These are phyloP conservation scores for Smutsia temminckii DNA, from an alignment of 2,797 vertebrate species.

Conservation along the genomic window DNA sequence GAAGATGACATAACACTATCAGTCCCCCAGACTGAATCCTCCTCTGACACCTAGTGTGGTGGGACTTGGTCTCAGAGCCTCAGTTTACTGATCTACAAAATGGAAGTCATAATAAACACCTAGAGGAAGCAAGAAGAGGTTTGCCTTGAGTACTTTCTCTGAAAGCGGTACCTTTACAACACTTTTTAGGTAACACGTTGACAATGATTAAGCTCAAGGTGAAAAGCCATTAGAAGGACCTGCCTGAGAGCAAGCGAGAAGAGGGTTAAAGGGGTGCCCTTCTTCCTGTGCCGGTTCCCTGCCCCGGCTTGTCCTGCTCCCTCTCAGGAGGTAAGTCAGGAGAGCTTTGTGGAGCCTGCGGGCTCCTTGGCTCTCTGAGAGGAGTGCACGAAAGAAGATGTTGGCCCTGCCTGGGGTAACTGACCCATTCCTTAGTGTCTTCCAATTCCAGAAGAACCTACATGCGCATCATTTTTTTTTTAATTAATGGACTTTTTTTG, in stretches of 20 bases:
- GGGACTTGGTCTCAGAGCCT: not conserved
- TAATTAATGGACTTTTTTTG: not conserved
- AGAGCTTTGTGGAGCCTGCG: not conserved
- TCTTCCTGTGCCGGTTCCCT: not conserved
- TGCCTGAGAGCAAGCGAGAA: not conserved
- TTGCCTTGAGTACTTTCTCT: not conserved
- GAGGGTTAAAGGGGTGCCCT: fast-evolving
- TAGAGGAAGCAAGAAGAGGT: not conserved
- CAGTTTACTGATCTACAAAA: not conserved
- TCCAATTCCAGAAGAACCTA: not conserved
- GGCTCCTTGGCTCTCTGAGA: not conserved
- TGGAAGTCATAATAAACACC: not conserved
- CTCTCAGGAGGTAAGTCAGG: not conserved
- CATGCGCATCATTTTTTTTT: not conserved
- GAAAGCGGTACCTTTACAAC: not conserved
- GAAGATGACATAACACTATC: fast-evolving
- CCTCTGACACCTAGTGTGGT: not conserved
- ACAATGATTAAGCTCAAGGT: not conserved
- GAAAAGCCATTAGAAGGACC: not conserved
- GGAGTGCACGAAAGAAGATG: not conserved
- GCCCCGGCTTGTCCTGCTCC: not conserved
- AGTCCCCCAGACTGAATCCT: not conserved
- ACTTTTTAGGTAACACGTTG: not conserved
- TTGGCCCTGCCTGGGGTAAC: not conserved
- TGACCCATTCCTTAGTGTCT: not conserved